Conservation (phyloP, 2,113 vertebrate species). For the Caretta caretta region DNA sequence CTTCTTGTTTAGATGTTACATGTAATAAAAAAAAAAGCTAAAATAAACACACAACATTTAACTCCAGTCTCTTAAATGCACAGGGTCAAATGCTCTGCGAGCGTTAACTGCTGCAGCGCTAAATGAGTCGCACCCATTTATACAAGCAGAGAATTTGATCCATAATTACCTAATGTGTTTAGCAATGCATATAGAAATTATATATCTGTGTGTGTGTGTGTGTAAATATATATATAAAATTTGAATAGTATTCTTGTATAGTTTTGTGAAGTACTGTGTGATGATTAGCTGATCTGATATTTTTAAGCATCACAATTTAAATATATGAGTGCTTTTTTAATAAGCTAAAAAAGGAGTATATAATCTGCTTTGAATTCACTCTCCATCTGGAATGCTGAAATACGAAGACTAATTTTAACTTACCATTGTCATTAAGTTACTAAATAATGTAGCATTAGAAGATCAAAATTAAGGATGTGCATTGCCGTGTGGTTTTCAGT, state of each 20-base stretch:
- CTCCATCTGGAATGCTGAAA: background rate
- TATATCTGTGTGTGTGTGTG: accelerated
- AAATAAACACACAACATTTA: background rate
- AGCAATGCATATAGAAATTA: accelerated
- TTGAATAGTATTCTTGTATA: background rate
- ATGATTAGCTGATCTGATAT: background rate
- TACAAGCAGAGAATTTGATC: background rate
- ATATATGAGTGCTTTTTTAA: accelerated
- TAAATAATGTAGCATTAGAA: background rate
- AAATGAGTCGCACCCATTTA: too few species aligned
- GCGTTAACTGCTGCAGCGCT: accelerated
- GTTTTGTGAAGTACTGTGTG: background rate
- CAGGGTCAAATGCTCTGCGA: background rate
- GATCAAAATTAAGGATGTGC: background rate
- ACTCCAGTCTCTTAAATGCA: accelerated
- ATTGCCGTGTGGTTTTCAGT: background rate
- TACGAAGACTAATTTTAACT: background rate
- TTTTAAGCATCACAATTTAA: background rate
- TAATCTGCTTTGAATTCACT: background rate
- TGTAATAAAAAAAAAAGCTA: background rate
- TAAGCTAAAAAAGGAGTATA: background rate
- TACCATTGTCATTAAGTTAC: background rate
- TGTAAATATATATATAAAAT: accelerated
- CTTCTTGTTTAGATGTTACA: accelerated
- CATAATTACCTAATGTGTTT: accelerated